A percentile compares a stretch with the other conserved stretches of the same genome.
These are phyloP conservation scores for Drosophila trichaetosa DNA, from an alignment of 2,888 invertebrate species.

Conservation along the genomic window DNA sequence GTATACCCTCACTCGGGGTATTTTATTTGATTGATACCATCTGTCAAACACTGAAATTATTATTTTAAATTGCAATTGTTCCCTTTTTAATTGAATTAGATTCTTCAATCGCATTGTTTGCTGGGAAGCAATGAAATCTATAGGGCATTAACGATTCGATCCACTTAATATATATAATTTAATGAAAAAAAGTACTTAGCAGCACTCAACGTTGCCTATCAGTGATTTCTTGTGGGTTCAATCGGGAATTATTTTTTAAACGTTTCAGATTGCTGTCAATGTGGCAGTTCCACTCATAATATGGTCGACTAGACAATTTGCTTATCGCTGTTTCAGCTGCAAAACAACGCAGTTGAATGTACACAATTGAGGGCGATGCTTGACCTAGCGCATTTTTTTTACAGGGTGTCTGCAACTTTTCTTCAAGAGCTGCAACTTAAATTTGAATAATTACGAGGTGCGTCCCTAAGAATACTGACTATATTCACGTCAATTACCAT, in stretches of 20 bases:
- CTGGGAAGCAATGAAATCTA: neutral
- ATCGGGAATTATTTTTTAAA: constrained; percentile 2
- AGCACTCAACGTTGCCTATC: neutral
- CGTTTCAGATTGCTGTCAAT: constrained; percentile 2
- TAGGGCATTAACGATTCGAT: neutral
- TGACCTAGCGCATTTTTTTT: constrained; percentile 18
- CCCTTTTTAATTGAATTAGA: neutral
- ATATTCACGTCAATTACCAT: neutral
- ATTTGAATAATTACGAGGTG: neutral
- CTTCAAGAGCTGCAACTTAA: neutral
- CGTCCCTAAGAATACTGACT: neutral
- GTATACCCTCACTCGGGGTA: neutral
- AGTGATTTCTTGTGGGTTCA: constrained; percentile 16
- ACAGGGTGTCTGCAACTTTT: neutral
- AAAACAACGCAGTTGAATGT: constrained; percentile 15
- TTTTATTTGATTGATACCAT: neutral
- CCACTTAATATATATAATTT: no score
- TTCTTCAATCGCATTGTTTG: neutral
- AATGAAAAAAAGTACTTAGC: no score
- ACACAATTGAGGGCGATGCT: neutral
- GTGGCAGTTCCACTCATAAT: neutral
- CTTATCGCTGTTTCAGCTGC: constrained; percentile 18
- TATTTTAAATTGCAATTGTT: neutral
- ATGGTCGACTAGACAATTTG: neutral
- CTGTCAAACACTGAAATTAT: neutral